Conservation (phyloP, 2,797 vertebrate genomes). For the Gephyroberyx darwinii region DNA sequence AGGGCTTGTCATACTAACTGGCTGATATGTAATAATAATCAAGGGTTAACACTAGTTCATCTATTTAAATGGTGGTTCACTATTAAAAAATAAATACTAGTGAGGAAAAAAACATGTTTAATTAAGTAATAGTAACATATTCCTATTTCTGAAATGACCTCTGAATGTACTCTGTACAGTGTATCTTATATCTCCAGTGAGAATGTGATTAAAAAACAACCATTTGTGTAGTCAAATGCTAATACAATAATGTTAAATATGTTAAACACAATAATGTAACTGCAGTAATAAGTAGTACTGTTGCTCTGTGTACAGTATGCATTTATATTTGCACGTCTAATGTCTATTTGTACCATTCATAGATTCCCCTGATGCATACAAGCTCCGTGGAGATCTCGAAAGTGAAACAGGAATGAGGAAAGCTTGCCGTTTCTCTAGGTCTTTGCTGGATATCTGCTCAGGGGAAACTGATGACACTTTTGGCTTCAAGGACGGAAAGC, state of each 20-base stretch:
- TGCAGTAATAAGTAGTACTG: neutral
- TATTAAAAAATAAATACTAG: neutral
- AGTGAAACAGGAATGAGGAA: constrained; percentile 60
- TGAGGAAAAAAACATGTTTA: neutral
- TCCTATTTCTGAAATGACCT: neutral
- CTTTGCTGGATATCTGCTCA: constrained; percentile 85
- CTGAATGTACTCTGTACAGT: neutral
- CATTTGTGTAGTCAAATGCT: neutral
- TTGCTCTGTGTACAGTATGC: neutral
- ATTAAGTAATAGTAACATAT: neutral
- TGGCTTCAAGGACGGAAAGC: constrained; percentile 88
- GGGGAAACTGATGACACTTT: constrained; percentile 75
- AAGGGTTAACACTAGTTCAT: constrained; percentile 1
- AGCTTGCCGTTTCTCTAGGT: constrained; percentile 85
- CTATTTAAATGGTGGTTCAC: neutral
- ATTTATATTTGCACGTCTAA: neutral
- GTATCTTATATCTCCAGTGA: neutral
- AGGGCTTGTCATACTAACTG: constrained; percentile 16
- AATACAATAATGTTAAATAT: neutral
- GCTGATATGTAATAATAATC: constrained; percentile 3
- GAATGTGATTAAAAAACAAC: neutral
- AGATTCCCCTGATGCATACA: constrained; percentile 74
- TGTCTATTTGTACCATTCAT: constrained; percentile 9
- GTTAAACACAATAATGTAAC: neutral
- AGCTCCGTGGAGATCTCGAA: constrained; percentile 77